Conservation (phyloP, 2,113 vertebrate genomes). For the Corydoras sp. region DNA sequence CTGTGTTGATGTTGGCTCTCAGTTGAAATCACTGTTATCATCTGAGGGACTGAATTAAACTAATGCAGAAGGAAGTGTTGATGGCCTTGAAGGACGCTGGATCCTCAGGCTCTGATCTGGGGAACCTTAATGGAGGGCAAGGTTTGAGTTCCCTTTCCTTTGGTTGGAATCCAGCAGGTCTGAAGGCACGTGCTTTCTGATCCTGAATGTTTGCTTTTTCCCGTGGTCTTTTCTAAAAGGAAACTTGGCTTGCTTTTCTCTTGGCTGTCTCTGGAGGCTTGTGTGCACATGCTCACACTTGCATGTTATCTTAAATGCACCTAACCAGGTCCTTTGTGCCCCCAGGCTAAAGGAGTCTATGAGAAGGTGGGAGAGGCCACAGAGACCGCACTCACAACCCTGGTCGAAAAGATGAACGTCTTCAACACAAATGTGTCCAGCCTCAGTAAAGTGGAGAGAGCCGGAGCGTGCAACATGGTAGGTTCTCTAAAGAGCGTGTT, state of each 20-base stretch:
- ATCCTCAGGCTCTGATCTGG: not conserved
- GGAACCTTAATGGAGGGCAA: not conserved
- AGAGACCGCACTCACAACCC: constrained; percentile 87
- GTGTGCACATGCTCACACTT: constrained; percentile 9
- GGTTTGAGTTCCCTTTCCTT: not conserved
- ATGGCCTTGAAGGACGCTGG: not conserved
- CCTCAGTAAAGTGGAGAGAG: constrained; percentile 84
- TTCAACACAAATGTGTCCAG: constrained; percentile 77
- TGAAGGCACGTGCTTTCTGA: not conserved
- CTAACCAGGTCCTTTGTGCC: constrained; percentile 10
- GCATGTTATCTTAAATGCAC: not conserved
- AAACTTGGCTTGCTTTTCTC: constrained; percentile 9
- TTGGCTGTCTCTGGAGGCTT: not conserved
- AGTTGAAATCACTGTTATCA: no score
- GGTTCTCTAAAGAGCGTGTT: constrained; percentile 35
- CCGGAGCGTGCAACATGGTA: constrained; percentile 83
- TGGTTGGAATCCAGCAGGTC: constrained; percentile 2
- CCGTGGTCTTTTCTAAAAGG: not conserved
- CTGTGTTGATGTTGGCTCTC: no score
- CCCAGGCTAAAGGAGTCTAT: constrained; percentile 84
- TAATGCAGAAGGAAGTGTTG: not conserved
- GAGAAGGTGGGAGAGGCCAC: constrained; percentile 98
- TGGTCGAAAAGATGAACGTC: constrained; percentile 99
- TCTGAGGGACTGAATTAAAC: not conserved
- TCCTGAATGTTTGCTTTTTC: not conserved